Evolutionary conservation across 2,888 invertebrate genomes (phyloP).

Genomic region (Cataglyphis altisquamis): DNA sequence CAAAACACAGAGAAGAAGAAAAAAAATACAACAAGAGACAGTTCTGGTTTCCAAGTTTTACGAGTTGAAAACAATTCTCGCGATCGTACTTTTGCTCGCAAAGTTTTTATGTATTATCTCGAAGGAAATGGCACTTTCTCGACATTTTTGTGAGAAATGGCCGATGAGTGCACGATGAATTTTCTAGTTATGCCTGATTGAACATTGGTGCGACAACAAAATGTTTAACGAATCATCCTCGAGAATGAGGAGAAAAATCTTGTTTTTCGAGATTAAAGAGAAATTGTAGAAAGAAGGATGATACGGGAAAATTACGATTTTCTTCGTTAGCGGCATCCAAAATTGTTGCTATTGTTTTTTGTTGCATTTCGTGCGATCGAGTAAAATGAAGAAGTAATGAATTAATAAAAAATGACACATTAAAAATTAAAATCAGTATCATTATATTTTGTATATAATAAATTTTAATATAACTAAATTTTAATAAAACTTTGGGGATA

Average conservation of each 20-base stretch:
- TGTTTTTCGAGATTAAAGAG: constrained; percentile 44
- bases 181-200: constrained; percentile 10
- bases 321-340: neutral
- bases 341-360: constrained; percentile 26
- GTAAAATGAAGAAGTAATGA: neutral
- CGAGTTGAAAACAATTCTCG: constrained; percentile 46
- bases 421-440: neutral
- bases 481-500: too few relatives aligned
- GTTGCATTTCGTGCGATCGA: neutral
- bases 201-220: constrained; percentile 40
- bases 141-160: constrained; percentile 31
- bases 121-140: constrained; percentile 44
- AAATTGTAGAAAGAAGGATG: constrained; percentile 35
- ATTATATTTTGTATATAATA: neutral
- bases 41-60: constrained; percentile 1
- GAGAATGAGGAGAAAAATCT: constrained; percentile 19
- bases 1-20: neutral
- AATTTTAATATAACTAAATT: too few relatives aligned
- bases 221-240: constrained; percentile 37
- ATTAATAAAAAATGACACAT: neutral
- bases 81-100: constrained; percentile 16
- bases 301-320: constrained; percentile 19
- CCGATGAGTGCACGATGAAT: constrained; percentile 15
- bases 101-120: constrained; percentile 46
- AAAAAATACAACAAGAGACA: neutral